phyloP scores from a whole-genome alignment of 2,113 vertebrate species.

The Solea senegalensis region DNA sequence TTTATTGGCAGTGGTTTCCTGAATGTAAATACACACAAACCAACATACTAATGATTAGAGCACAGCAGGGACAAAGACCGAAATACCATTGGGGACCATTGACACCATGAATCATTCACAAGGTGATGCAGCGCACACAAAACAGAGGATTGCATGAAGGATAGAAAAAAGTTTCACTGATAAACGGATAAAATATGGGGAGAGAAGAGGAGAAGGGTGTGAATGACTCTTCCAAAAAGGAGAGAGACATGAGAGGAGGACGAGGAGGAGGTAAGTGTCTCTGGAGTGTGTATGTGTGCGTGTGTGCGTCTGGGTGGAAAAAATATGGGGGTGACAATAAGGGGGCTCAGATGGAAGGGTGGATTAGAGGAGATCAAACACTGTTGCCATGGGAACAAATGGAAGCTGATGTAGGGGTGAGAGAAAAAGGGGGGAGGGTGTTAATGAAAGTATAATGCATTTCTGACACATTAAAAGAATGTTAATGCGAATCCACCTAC shows the following conservation, averaged over 20 bases:
- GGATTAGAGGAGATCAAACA: conserved; percentile 69
- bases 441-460: conserved; percentile 49
- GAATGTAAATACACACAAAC: conserved; percentile 22
- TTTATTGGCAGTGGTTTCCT: conserved; percentile 23
- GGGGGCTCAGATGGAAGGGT: conserved; percentile 46
- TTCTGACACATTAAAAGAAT: conserved; percentile 33
- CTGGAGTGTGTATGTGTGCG: conserved; percentile 12
- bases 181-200: conserved; percentile 17
- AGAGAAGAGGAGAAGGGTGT: conserved; percentile 31
- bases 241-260: conserved; percentile 20
- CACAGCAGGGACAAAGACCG: conserved; percentile 3
- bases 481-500: conserved; percentile 27
- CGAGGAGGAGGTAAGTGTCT: conserved; percentile 14
- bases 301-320: conserved; percentile 2
- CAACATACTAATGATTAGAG: conserved; percentile 30
- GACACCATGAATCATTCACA: conserved; percentile 69
- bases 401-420: conserved; percentile 60
- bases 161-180: neutral
- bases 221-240: conserved; percentile 27
- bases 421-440: conserved; percentile 16
- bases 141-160: neutral
- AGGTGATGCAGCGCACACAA: conserved; percentile 22
- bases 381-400: conserved; percentile 83
- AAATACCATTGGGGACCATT: conserved; percentile 28
- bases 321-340: conserved; percentile 30